Conservation (phyloP, 2,888 invertebrate species). For the Eupithecia subfuscata region DNA sequence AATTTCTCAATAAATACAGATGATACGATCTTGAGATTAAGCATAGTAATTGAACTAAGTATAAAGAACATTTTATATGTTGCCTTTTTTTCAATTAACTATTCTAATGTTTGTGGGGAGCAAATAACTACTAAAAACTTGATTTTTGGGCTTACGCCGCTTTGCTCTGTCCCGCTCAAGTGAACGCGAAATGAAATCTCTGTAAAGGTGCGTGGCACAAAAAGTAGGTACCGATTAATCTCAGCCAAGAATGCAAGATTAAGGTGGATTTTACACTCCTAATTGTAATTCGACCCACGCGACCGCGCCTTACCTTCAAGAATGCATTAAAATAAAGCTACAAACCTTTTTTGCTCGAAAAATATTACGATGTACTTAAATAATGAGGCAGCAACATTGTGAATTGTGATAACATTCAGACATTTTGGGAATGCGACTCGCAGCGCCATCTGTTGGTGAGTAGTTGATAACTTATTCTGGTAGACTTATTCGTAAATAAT, state of each 20-base stretch:
- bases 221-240: conserved; percentile 5
- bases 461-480: conserved; percentile 41
- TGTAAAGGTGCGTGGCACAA: too few relatives aligned
- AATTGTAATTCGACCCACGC: conserved; percentile 74
- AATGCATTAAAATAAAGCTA: conserved; percentile 72
- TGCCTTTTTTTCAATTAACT: too few relatives aligned
- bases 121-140: too few relatives aligned
- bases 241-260: conserved; percentile 54
- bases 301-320: conserved; percentile 61
- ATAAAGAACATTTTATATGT: too few relatives aligned
- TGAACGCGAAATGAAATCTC: too few relatives aligned
- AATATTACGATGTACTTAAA: conserved; percentile 64
- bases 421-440: conserved; percentile 3
- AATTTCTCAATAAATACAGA: too few relatives aligned
- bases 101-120: too few relatives aligned
- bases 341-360: conserved; percentile 68
- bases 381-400: conserved; percentile 57
- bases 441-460: conserved; percentile 68
- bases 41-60: too few relatives aligned
- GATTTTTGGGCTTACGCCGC: too few relatives aligned
- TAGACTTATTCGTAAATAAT: neutral
- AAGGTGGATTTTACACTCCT: conserved; percentile 54
- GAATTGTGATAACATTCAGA: conserved; percentile 56
- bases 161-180: too few relatives aligned
- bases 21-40: too few relatives aligned